A percentile compares a stretch with the other conserved stretches of the same genome.
Evolutionary conservation across 2,113 vertebrate genomes (phyloP).

Genomic region (Pyxicephalus adspersus): DNA sequence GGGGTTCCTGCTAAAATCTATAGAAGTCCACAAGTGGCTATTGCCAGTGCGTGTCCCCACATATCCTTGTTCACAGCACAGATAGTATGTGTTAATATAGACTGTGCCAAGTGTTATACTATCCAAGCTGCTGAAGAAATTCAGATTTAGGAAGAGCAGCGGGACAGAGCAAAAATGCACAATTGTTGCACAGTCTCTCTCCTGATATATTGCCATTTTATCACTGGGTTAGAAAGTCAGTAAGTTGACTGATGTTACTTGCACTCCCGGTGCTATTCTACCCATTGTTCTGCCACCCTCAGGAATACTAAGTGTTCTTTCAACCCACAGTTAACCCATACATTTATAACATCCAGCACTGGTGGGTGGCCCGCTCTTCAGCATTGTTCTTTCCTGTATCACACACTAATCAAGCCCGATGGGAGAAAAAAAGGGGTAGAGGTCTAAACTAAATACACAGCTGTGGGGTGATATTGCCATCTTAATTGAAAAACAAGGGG

Average conservation of each 20-base stretch:
- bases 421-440: constrained; percentile 49
- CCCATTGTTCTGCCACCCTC: constrained; percentile 56
- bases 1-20: background rate
- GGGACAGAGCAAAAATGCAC: background rate
- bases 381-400: constrained; percentile 55
- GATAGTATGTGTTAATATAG: background rate
- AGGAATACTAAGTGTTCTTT: constrained; percentile 54
- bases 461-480: constrained; percentile 53
- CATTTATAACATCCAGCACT: constrained; percentile 53
- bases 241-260: constrained; percentile 47
- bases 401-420: constrained; percentile 53
- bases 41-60: constrained; percentile 19
- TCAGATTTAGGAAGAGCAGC: background rate
- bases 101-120: background rate
- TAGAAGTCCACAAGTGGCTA: background rate
- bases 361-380: constrained; percentile 48
- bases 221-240: constrained; percentile 29
- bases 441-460: constrained; percentile 55
- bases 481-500: constrained; percentile 55
- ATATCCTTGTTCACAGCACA: background rate
- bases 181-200: constrained; percentile 13
- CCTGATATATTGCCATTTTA: constrained; percentile 21
- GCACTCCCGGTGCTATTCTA: constrained; percentile 14
- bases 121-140: background rate
- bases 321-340: constrained; percentile 52